Base-by-base conservation (phyloP, 1,140 invertebrate genomes). In the Cephus cinctus region DNA sequence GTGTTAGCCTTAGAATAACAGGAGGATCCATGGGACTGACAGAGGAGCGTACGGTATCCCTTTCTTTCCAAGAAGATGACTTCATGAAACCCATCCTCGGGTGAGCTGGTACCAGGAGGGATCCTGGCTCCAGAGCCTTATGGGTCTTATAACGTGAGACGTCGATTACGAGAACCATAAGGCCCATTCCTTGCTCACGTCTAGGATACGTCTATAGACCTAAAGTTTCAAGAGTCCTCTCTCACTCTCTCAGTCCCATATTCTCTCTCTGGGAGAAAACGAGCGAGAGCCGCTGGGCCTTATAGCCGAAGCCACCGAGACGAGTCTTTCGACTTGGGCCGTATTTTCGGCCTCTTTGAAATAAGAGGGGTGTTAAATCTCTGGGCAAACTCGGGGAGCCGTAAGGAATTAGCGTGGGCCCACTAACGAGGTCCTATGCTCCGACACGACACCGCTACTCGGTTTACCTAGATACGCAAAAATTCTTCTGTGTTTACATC, bases 31-130 rank as follows among this genome's bases (percentile, higher is more conserved):
- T n/a, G 51, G 50, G 50, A 52, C 49, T 52, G 44, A 52, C 52
- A 11, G n/a, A 56, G 42, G 57, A 59, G 56, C 56, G 57, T 57
- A 67, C 63, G n/a, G 43, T 61, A 65, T 63, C 58, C 59, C 61
- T 71, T 73, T 70, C 65, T 69, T 70, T 69, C 65, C 56, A 43
- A 61, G 61, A 63, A 69, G 66, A 75, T 73, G 69, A 75, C 69
- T 74, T 67, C 57, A 69, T 74, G 57, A 71, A 73, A 73, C 62
- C 64, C 59, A 59, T n/a, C n/a, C n/a, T n/a, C n/a, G n/a, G n/a
- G n/a, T n/a, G n/a, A n/a, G n/a, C n/a, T n/a, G n/a, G n/a, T n/a
- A n/a, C n/a, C n/a, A n/a, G n/a, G n/a, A n/a, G n/a, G n/a, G n/a
- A n/a, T n/a, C n/a, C n/a, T n/a, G n/a, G n/a, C n/a, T n/a, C n/a